Conservation (phyloP, 2,797 vertebrate genomes). For the Crenichthys baileyi region DNA sequence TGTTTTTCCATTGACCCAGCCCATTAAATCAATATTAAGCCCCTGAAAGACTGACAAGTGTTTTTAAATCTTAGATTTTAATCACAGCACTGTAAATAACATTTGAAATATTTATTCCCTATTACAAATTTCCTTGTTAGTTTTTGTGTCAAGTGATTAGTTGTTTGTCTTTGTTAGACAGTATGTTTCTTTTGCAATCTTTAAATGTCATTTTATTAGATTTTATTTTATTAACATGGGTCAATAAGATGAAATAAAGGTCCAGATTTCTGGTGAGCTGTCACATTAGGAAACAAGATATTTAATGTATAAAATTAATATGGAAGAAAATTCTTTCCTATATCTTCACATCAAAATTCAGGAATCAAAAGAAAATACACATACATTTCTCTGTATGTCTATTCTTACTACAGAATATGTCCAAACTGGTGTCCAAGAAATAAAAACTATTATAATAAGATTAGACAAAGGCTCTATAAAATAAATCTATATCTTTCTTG, state of each 20-base stretch:
- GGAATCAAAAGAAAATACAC: not conserved
- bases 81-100: not conserved
- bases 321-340: too few species aligned
- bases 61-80: not conserved
- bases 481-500: not conserved
- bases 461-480: not conserved
- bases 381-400: not conserved
- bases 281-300: not conserved
- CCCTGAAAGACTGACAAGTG: not conserved
- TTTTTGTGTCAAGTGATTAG: too few species aligned
- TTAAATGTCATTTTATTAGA: too few species aligned
- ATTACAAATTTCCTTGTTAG: not conserved
- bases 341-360: not conserved
- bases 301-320: not conserved
- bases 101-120: not conserved
- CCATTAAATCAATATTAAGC: too few species aligned
- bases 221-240: not conserved
- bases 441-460: not conserved
- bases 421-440: too few species aligned
- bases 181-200: too few species aligned
- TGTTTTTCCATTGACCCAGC: too few species aligned
- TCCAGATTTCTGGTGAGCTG: not conserved
- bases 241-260: not conserved
- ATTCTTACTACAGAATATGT: not conserved
- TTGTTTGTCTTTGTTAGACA: too few species aligned